These are phyloP conservation scores for Leptodactylus fuscus DNA, from an alignment of 2,113 vertebrate genomes.

Conservation along the genomic window DNA sequence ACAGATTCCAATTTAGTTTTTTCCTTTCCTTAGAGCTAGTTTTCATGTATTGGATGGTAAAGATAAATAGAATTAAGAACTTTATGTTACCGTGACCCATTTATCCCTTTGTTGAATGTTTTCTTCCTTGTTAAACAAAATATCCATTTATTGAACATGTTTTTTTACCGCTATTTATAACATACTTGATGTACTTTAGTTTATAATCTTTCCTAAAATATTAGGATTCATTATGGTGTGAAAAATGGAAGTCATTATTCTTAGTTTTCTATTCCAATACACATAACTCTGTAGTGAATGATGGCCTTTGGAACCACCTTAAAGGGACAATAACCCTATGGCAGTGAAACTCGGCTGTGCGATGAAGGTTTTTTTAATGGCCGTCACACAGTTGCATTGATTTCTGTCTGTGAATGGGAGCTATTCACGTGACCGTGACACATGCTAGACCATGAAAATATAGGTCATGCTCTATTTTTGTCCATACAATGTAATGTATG, in stretches of 20 bases:
- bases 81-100: background rate
- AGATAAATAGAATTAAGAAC: background rate
- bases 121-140: background rate
- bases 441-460: too few relatives aligned
- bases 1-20: constrained; percentile 2
- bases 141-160: background rate
- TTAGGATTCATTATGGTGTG: background rate
- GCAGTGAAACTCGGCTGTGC: too few relatives aligned
- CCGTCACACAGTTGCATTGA: too few relatives aligned
- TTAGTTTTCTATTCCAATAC: background rate
- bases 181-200: background rate
- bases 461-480: too few relatives aligned
- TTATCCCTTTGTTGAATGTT: background rate
- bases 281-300: background rate
- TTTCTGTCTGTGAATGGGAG: too few relatives aligned
- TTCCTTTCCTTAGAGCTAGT: background rate
- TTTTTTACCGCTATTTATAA: background rate
- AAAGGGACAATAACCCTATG: background rate
- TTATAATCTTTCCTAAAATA: background rate
- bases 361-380: too few relatives aligned
- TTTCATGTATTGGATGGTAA: background rate
- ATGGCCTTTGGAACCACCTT: background rate
- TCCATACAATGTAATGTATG: too few relatives aligned
- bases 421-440: too few relatives aligned
- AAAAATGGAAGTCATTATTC: background rate